These are phyloP conservation scores for Drosophila sp. DNA, from an alignment of 1,140 invertebrate species.

Conservation along the genomic window DNA sequence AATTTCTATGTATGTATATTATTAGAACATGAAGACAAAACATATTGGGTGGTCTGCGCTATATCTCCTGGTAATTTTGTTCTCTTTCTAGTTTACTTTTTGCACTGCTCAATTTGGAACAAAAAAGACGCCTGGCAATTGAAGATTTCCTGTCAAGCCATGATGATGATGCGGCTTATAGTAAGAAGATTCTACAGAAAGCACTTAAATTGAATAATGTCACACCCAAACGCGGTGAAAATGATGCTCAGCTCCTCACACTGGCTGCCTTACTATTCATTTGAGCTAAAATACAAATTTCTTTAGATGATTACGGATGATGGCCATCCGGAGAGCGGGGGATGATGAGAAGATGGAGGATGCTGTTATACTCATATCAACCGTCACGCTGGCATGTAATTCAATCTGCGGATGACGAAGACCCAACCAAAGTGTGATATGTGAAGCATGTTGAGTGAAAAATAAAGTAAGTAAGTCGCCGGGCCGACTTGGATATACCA, in stretches of 20 bases:
- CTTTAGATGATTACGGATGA: constrained; percentile 18
- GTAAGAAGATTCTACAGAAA: constrained; percentile 50
- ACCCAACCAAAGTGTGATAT: constrained; percentile 49
- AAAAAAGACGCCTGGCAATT: constrained; percentile 47
- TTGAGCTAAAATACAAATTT: constrained; percentile 53
- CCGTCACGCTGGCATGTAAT: constrained; percentile 60
- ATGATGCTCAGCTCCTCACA: constrained; percentile 33
- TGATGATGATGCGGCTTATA: constrained; percentile 50
- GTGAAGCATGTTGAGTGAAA: constrained; percentile 47
- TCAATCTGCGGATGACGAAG: constrained; percentile 50
- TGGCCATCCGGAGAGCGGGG: neutral
- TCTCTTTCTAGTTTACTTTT: constrained; percentile 60
- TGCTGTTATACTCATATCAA: constrained; percentile 54
- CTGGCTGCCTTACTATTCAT: neutral
- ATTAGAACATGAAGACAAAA: constrained; percentile 27
- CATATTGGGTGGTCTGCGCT: constrained; percentile 59
- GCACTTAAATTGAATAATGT: constrained; percentile 72
- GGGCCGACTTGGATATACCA: too few species aligned
- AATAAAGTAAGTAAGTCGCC: too few species aligned
- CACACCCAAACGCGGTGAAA: constrained; percentile 61
- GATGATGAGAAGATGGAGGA: constrained; percentile 20
- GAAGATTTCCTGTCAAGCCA: constrained; percentile 65
- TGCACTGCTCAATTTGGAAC: constrained; percentile 42
- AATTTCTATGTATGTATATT: constrained; percentile 7
- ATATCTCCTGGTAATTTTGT: constrained; percentile 27